A percentile compares a stretch with the other conserved stretches of the same genome.
These are phyloP conservation scores for Thymelicus lineola DNA, from an alignment of 2,888 invertebrate genomes.

Conservation along the genomic window DNA sequence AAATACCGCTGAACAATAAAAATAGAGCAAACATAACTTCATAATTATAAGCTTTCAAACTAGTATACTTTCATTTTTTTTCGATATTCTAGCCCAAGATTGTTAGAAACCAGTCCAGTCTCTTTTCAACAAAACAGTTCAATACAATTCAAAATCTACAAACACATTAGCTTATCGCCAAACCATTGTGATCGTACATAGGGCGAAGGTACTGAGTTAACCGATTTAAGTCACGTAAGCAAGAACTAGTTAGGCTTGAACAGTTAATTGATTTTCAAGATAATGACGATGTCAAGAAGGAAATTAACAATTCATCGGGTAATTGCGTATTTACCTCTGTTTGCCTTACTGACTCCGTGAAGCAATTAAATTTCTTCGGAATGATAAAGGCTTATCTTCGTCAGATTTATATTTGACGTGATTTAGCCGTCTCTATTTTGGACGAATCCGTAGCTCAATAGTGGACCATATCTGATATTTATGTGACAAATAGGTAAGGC, in stretches of 20 bases:
- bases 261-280: constrained; percentile 38
- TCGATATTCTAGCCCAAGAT: too few species aligned
- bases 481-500: too few species aligned
- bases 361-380: constrained; percentile 19
- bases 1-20: too few species aligned
- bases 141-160: not conserved
- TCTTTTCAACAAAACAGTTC: too few species aligned
- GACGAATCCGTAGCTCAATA: not conserved
- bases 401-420: not conserved
- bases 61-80: too few species aligned
- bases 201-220: constrained; percentile 7
- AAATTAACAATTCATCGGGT: constrained; percentile 38
- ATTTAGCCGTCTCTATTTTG: not conserved
- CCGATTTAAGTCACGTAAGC: constrained; percentile 37
- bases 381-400: constrained; percentile 14
- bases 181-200: not conserved
- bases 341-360: constrained; percentile 19
- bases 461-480: too few species aligned
- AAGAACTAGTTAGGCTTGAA: constrained; percentile 36
- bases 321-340: constrained; percentile 31
- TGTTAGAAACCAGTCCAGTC: too few species aligned
- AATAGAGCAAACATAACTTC: too few species aligned
- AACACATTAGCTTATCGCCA: constrained; percentile 5
- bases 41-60: too few species aligned
- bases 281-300: constrained; percentile 39